A percentile compares a stretch with the other conserved stretches of the same genome.
phyloP scores from a whole-genome alignment of 2,797 vertebrate species.

The Dendrocincla fuliginosa region DNA sequence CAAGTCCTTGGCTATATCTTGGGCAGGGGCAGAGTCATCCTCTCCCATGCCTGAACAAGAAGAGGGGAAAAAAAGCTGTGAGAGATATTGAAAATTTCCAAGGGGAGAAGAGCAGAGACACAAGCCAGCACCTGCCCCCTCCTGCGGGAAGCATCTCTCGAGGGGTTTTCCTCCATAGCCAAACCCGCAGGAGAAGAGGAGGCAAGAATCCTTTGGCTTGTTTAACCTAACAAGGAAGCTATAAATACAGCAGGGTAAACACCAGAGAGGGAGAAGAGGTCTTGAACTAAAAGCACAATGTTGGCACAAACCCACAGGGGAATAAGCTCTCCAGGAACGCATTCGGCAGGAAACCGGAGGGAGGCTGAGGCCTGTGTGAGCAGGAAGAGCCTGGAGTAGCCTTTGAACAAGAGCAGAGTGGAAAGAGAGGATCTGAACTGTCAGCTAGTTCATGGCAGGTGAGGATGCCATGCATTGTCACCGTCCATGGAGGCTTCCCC shows the following conservation, averaged over 20 bases:
- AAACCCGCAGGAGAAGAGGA: neutral
- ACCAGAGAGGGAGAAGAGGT: conserved; percentile 16
- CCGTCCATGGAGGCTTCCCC: accelerated
- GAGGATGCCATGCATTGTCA: accelerated
- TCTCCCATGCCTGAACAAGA: neutral
- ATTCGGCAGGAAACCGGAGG: conserved; percentile 18
- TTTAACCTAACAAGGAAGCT: conserved; percentile 18
- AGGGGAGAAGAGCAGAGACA: neutral
- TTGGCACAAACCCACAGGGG: conserved; percentile 37
- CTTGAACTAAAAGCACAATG: conserved; percentile 63
- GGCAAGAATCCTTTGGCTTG: conserved; percentile 13
- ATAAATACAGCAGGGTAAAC: conserved; percentile 59
- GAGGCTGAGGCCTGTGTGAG: neutral
- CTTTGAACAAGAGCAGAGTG: neutral
- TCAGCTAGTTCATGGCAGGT: neutral
- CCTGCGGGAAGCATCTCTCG: neutral
- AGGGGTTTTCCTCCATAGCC: conserved; percentile 8
- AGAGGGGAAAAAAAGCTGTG: neutral
- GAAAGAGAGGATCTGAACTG: neutral
- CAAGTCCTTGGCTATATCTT: neutral
- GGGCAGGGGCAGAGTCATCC: neutral
- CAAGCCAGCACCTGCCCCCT: conserved; percentile 9
- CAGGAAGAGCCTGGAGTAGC: conserved; percentile 11
- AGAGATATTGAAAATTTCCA: neutral
- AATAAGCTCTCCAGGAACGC: conserved; percentile 57